phyloP scores from a whole-genome alignment of 2,888 invertebrate genomes.

The Malachius bipustulatus region DNA sequence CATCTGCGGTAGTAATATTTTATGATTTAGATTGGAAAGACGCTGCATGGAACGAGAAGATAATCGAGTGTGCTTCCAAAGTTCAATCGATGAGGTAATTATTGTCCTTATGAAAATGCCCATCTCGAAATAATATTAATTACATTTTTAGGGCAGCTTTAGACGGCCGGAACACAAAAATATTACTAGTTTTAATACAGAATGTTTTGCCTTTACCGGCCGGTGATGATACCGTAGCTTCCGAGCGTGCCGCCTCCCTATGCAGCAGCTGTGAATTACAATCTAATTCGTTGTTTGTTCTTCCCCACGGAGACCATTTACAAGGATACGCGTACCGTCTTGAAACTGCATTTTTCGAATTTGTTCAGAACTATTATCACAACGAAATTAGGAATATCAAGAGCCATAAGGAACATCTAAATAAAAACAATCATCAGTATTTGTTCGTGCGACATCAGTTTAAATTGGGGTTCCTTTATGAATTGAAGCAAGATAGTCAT shows the following conservation, averaged over 20 bases:
- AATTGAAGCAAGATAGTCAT: slow-evolving; percentile 80
- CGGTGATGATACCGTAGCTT: slow-evolving; percentile 72
- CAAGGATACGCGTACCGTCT: slow-evolving; percentile 61
- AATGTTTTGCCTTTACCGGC: slow-evolving; percentile 63
- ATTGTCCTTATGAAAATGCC: no score
- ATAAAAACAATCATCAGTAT: slow-evolving; percentile 82
- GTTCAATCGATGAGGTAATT: slow-evolving; percentile 67
- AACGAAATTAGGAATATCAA: slow-evolving; percentile 78
- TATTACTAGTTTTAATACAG: slow-evolving; percentile 86
- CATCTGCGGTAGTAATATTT: slow-evolving; percentile 88
- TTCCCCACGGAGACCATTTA: slow-evolving; percentile 79
- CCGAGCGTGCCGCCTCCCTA: slow-evolving; percentile 81
- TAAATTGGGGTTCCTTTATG: slow-evolving; percentile 91
- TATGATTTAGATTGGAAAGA: slow-evolving; percentile 98
- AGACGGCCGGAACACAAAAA: slow-evolving; percentile 59
- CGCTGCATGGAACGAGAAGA: slow-evolving; percentile 85
- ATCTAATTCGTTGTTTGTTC: slow-evolving; percentile 81
- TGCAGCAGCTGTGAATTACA: slow-evolving; percentile 87
- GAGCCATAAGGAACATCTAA: slow-evolving; percentile 79
- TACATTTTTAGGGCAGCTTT: slow-evolving; percentile 54
- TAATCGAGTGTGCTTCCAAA: slow-evolving; percentile 82
- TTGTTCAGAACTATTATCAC: slow-evolving; percentile 86
- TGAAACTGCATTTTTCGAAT: slow-evolving; percentile 88
- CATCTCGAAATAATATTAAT: no score
- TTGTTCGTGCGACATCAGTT: slow-evolving; percentile 93